These are phyloP conservation scores for Anhinga anhinga DNA, from an alignment of 2,113 vertebrate species.

Conservation along the genomic window DNA sequence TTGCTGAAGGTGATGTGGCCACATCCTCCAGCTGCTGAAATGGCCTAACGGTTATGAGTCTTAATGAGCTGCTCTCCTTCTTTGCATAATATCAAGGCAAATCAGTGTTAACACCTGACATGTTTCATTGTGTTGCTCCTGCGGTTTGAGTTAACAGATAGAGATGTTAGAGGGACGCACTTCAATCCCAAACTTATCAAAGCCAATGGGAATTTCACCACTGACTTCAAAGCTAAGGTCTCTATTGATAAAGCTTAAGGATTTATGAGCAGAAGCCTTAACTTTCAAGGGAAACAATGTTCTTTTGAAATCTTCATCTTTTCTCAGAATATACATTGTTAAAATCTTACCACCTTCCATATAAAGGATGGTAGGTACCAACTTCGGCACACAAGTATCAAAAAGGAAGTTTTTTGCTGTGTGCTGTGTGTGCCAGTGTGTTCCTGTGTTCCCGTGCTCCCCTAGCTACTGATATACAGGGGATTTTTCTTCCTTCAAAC, in stretches of 20 bases:
- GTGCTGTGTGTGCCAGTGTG: background rate
- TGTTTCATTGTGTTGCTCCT: background rate
- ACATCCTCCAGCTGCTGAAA: background rate
- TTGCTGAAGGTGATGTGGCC: background rate
- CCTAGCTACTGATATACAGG: slow-evolving; percentile 66
- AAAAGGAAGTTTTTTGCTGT: background rate
- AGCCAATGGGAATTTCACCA: background rate
- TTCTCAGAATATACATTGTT: background rate
- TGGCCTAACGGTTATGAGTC: background rate
- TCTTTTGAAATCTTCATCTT: background rate
- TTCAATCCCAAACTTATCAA: background rate
- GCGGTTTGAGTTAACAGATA: background rate
- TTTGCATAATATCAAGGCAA: background rate
- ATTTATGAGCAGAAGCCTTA: background rate
- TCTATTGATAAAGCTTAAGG: background rate
- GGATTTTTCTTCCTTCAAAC: slow-evolving; percentile 80
- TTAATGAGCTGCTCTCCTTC: background rate
- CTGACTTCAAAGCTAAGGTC: background rate
- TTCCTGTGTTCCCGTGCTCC: slow-evolving; percentile 9
- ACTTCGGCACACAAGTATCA: background rate
- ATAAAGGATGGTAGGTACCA: background rate
- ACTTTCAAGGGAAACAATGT: background rate
- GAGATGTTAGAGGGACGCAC: background rate
- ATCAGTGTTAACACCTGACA: background rate
- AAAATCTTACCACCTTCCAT: background rate